These are phyloP conservation scores for Apostichopus parvimensis DNA, from an alignment of 35 echinoderm and acorn worm genomes.

Conservation along the genomic window DNA sequence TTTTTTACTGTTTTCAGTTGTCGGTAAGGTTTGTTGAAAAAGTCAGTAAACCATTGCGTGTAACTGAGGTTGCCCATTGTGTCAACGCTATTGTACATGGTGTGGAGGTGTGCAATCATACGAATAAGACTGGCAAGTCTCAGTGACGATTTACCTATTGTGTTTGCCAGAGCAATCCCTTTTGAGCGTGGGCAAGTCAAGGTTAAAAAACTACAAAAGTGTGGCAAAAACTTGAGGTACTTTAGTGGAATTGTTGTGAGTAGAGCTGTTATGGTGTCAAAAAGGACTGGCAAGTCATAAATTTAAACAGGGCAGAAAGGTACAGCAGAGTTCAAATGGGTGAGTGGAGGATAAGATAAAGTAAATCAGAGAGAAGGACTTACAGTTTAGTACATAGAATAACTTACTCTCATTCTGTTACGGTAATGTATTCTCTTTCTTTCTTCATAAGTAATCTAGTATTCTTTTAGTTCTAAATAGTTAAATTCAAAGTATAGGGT, in stretches of 20 bases:
- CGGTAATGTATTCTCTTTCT: neutral
- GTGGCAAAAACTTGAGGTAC: neutral
- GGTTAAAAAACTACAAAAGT: neutral
- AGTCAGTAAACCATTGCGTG: slow-evolving; percentile 17
- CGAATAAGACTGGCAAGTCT: neutral
- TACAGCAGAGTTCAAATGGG: slow-evolving; percentile 25
- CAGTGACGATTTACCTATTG: neutral
- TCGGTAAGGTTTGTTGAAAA: neutral
- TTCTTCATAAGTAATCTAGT: too few relatives aligned
- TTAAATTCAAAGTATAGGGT: too few relatives aligned
- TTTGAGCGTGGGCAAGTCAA: neutral
- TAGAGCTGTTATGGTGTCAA: neutral
- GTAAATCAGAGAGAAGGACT: too few relatives aligned
- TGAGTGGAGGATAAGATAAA: neutral
- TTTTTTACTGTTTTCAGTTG: neutral
- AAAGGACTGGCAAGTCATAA: neutral
- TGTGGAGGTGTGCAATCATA: slow-evolving; percentile 14
- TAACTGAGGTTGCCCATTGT: neutral
- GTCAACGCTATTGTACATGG: neutral
- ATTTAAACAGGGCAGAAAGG: neutral
- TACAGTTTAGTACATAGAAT: neutral
- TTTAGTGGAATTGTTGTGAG: neutral
- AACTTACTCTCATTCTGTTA: neutral
- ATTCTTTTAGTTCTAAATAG: too few relatives aligned
- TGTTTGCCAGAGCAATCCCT: neutral